Base-by-base conservation (phyloP, 2,113 vertebrate genomes). In the Morone saxatilis region DNA sequence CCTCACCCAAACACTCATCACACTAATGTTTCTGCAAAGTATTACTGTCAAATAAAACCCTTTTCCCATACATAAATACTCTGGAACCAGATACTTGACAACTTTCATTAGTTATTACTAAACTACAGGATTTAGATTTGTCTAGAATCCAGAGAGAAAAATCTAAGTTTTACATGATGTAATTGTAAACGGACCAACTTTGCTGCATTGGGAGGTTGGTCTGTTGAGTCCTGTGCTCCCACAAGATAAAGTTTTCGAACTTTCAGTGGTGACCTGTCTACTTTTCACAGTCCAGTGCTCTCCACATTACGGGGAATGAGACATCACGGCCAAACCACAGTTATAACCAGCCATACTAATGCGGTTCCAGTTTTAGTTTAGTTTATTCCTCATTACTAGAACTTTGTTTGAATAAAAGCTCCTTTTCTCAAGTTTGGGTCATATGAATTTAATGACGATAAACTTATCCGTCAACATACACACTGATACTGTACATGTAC, bases 271-370 rank as follows among this genome's bases (percentile, higher is more conserved):
- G 66, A 87, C 57, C 41, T 43, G 16, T 66, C 9, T 20, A 22
- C 40, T 57, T 66, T 59, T 80, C 74, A 81, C 81, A 60, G 61
- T 53, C 54, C 53, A n/a, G 48, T 61, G 67, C 19, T 12, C 38
- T 48, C 48, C 47, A 70, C 54, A 79, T 53, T 56, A 22, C 50
- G 1, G 22, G 38, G 41, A 78, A 69, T 61, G 56, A 76, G 43
- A 78, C 65, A 71, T 63, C 65, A 48, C 14, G 47, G 67, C 36
- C 47, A 76, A 48, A 80, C 3, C 43, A 22, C 50, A 70, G 57
- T 25, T 47, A 43, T 41, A 66, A 62, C 56, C 5, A 36, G 20
- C 3, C 22, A 61, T 43, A 51, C 20, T 7, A 38, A 1, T n/a
- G 8, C 14, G 7, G 19, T 65, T 8, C 10, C 7, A 20, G 40